Evolutionary conservation across 2,888 invertebrate genomes (phyloP).

Genomic region (Limnephilus marmoratus): DNA sequence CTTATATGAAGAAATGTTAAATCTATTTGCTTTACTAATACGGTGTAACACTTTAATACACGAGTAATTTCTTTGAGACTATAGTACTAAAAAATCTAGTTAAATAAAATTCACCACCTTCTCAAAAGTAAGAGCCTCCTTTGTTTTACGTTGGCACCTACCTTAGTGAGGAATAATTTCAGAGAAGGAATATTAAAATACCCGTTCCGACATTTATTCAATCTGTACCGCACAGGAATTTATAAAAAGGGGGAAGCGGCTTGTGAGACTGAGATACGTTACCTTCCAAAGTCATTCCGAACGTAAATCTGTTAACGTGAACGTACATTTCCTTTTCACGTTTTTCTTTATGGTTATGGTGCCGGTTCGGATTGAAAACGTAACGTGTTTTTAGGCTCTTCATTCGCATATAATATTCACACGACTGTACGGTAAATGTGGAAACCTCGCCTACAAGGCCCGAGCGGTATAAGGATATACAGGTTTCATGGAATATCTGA

Average conservation of each 20-base stretch:
- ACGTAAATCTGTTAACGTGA: slow-evolving; percentile 36
- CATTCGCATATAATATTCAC: slow-evolving; percentile 16
- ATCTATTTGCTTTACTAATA: no score
- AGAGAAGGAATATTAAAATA: slow-evolving; percentile 18
- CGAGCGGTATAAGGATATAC: not conserved
- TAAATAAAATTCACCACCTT: not conserved
- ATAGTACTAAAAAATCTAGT: no score
- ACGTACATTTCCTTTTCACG: slow-evolving; percentile 23
- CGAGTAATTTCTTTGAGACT: no score
- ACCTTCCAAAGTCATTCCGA: not conserved
- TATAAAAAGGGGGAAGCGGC: not conserved
- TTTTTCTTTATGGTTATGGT: slow-evolving; percentile 24
- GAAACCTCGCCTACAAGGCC: not conserved
- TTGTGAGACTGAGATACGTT: not conserved
- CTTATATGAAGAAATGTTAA: no score
- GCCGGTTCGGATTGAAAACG: slow-evolving; percentile 24
- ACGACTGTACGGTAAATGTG: not conserved
- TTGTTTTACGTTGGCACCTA: not conserved
- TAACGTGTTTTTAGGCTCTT: slow-evolving; percentile 26
- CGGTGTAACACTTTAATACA: no score
- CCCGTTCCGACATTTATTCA: slow-evolving; percentile 13
- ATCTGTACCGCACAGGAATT: not conserved
- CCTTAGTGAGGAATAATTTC: not conserved
- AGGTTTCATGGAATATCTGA: not conserved
- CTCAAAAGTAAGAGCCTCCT: not conserved